Conservation (phyloP, 2,797 vertebrate genomes). For the Pogoniulus pusillus region DNA sequence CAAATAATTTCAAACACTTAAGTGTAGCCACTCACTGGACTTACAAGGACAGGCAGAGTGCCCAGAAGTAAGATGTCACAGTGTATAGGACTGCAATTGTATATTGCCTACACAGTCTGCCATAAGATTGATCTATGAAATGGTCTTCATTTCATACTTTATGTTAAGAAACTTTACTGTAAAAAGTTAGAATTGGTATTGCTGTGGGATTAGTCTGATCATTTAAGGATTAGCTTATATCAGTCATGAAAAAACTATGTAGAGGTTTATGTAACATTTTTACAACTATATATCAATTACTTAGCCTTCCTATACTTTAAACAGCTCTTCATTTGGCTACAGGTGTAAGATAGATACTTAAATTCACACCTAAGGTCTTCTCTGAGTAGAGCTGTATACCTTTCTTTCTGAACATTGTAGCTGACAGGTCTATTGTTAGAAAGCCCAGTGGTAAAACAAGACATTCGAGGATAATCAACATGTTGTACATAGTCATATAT, state of each 20-base stretch:
- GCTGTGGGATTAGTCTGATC: background rate
- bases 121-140: background rate
- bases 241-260: background rate
- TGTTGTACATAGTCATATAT: background rate
- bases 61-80: background rate
- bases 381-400: background rate
- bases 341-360: background rate
- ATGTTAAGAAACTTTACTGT: background rate
- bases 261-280: background rate
- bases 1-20: background rate
- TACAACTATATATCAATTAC: background rate
- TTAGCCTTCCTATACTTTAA: background rate
- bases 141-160: too few relatives aligned
- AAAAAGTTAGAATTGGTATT: background rate
- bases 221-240: background rate
- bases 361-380: background rate
- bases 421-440: background rate
- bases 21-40: background rate
- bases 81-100: background rate
- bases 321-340: background rate
- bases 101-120: background rate
- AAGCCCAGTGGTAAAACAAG: background rate
- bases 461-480: background rate
- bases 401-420: background rate
- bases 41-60: background rate